Evolutionary conservation across 2,113 vertebrate genomes (phyloP).

Genomic region (Carassius carassius): DNA sequence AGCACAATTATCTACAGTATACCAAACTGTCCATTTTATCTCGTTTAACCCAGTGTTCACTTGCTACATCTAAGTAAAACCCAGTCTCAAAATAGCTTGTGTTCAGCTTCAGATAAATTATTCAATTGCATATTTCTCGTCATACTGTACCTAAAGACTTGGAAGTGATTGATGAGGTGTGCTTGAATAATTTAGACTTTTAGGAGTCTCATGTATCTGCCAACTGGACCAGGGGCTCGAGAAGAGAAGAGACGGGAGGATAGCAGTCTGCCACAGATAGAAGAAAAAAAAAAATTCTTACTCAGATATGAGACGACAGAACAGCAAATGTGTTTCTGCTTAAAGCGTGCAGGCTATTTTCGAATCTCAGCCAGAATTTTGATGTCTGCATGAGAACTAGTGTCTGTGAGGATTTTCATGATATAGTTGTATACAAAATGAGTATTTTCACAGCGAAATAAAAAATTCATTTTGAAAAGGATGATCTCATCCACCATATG

Average conservation of each 20-base stretch:
- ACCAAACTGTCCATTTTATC: slow-evolving; percentile 17
- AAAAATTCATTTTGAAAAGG: background rate
- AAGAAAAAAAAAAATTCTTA: background rate
- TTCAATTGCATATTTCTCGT: slow-evolving; percentile 70
- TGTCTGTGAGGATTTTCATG: background rate
- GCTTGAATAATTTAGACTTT: slow-evolving; percentile 74
- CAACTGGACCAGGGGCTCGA: slow-evolving; percentile 63
- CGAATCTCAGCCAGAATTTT: background rate
- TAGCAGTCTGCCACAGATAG: background rate
- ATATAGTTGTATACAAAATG: background rate
- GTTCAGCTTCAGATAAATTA: slow-evolving; percentile 75
- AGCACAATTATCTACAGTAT: background rate
- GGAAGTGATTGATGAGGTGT: slow-evolving; percentile 75
- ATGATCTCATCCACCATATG: slow-evolving; percentile 5
- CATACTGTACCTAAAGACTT: slow-evolving; percentile 57
- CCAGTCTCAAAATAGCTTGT: slow-evolving; percentile 70
- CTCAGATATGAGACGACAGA: slow-evolving; percentile 8
- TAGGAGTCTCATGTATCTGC: slow-evolving; percentile 69
- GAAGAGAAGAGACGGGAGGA: slow-evolving; percentile 56
- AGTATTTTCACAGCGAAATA: background rate
- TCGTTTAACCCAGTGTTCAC: slow-evolving; percentile 52
- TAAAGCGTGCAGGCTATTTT: background rate
- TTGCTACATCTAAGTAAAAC: slow-evolving; percentile 8
- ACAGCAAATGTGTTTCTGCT: slow-evolving; percentile 16
- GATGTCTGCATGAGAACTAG: background rate